phyloP scores from a whole-genome alignment of 37 sponge, comb jelly and placozoan genomes.

The Beroe forskalii region DNA sequence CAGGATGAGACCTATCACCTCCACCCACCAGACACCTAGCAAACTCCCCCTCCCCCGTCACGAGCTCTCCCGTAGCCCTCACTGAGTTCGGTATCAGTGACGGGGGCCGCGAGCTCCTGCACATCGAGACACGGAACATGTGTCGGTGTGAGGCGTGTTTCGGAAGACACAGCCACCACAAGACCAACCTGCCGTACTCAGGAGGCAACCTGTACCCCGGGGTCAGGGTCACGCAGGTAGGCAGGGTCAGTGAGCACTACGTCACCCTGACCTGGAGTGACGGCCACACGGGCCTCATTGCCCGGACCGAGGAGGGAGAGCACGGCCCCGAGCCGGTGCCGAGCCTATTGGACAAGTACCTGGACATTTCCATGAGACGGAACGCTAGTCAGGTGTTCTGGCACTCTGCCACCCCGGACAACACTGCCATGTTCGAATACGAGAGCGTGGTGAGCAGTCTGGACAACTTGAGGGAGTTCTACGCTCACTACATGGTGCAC shows the following conservation, averaged over 20 bases:
- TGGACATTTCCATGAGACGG: not conserved
- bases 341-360: not conserved
- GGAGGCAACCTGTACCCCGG: not conserved
- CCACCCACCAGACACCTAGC: too few species aligned
- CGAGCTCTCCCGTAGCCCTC: not conserved
- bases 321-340: not conserved
- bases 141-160: not conserved
- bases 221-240: not conserved
- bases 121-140: constrained; percentile 9
- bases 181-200: not conserved
- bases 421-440: not conserved
- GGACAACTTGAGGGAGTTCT: not conserved
- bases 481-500: not conserved
- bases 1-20: too few species aligned
- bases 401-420: not conserved
- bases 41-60: too few species aligned
- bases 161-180: not conserved
- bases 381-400: not conserved
- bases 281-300: constrained; percentile 7
- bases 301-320: not conserved
- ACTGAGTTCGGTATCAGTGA: not conserved
- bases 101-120: not conserved
- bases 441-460: not conserved
- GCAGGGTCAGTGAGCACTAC: not conserved
- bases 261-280: constrained; percentile 9